Evolutionary conservation across 2,888 invertebrate genomes (phyloP), one percentile per base, ranked within the genome.

Genomic region (Aplocera efformata): DNA sequence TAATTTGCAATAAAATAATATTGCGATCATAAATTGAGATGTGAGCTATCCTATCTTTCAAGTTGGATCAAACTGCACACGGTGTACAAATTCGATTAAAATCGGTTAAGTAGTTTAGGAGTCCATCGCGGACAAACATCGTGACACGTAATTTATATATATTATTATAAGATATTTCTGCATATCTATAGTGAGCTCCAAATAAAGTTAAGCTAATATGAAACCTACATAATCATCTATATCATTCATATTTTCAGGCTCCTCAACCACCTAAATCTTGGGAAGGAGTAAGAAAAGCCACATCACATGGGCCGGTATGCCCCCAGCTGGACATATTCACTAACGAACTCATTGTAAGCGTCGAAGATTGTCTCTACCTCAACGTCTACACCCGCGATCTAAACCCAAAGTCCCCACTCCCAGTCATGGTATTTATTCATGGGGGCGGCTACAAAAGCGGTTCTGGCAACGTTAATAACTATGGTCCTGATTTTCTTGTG

Each of bases 401-500:
- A 0, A 54, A 37, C 1, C 64, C 70, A 3, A 33, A 50, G 1
- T 10, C 29, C 1, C 60, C 52, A 1, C 17, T 67, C 1, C 65
- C 77, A 2, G 79, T 79, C 0, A 74, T 80, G 72, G 44, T 78
- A 7, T 78, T 66, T 43, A 72, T 80, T n/a, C 76, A 78, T 22
- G 75, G 75, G 25, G 72, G 76, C 1, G 67, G 60, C 0, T 78
- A 58, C 41, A 63, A 60, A 35, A 66, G 61, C 6, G 75, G 73
- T 1, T 77, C 76, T 0, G 73, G 71, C 1, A 79, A 90, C 50
- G 78, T 73, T 0, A 78, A 82, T 20, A 57, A 79, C 3, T 89
- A 88, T 42, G 91, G 90, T 0, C 89, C 91, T 1, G 89, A 90
- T 43, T 89, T 88, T 49, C 60, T 91, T 7, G 81, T 91, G 6